phyloP scores from a whole-genome alignment of 2,888 invertebrate species.

The Leptura quadrifasciata region DNA sequence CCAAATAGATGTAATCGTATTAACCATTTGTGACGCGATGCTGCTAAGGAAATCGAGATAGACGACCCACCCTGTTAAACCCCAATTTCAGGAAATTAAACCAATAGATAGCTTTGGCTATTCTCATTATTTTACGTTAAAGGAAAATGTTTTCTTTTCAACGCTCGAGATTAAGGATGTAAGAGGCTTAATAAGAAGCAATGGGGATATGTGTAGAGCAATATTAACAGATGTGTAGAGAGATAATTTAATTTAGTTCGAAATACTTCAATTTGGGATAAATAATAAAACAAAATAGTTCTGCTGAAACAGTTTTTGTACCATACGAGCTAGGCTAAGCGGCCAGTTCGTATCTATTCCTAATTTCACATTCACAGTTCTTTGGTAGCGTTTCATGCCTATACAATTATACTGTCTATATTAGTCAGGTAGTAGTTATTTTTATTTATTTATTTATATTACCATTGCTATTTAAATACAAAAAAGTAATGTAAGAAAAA shows the following conservation, averaged over 20 bases:
- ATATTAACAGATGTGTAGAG: background rate
- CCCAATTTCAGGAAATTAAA: slow-evolving; percentile 39
- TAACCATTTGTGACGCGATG: background rate
- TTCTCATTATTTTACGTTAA: slow-evolving; percentile 40
- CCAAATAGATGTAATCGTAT: background rate
- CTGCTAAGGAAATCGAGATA: slow-evolving; percentile 24
- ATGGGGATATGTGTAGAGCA: slow-evolving; percentile 7
- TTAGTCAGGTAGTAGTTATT: no score
- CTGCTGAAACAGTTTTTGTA: background rate
- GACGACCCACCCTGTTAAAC: slow-evolving; percentile 8
- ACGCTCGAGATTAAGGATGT: slow-evolving; percentile 36
- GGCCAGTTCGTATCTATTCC: no score
- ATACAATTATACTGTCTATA: no score
- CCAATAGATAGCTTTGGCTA: slow-evolving; percentile 33
- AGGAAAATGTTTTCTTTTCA: slow-evolving; percentile 44
- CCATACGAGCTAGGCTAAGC: no score
- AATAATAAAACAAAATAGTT: background rate
- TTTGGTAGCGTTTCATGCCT: no score
- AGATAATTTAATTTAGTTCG: background rate
- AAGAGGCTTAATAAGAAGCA: slow-evolving; percentile 22
- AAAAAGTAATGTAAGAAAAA: no score
- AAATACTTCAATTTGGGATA: background rate
- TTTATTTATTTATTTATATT: no score
- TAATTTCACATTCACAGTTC: no score
- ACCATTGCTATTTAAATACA: no score